phyloP scores from a whole-genome alignment of 2,797 vertebrate genomes.

The Anisognathus igniventris region DNA sequence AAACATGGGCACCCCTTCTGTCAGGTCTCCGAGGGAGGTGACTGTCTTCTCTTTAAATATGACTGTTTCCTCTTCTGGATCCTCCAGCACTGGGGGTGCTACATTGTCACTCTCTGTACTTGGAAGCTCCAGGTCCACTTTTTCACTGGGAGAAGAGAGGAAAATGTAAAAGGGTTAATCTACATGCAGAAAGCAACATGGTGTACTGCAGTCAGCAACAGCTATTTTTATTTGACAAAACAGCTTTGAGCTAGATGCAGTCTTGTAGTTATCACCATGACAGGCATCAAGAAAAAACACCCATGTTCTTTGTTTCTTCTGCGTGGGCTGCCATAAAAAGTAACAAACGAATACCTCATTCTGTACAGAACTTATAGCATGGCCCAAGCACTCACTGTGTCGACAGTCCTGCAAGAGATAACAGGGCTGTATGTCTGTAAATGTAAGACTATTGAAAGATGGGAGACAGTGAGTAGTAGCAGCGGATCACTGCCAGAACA shows the following conservation, averaged over 20 bases:
- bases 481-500: neutral
- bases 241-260: neutral
- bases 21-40: slow-evolving; percentile 85
- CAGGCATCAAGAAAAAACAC: neutral
- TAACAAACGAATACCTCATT: neutral
- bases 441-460: neutral
- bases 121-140: slow-evolving; percentile 89
- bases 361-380: neutral
- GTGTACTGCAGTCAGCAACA: neutral
- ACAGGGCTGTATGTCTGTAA: neutral
- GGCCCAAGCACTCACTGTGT: neutral
- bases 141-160: slow-evolving; percentile 72
- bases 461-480: neutral
- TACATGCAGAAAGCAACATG: neutral
- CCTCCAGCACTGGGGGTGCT: slow-evolving; percentile 47
- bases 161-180: neutral
- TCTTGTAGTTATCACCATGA: neutral
- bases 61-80: slow-evolving; percentile 76
- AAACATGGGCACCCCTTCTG: slow-evolving; percentile 78
- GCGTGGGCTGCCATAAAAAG: neutral
- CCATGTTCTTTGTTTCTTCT: neutral
- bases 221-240: neutral
- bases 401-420: neutral
- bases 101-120: slow-evolving; percentile 68
- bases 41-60: slow-evolving; percentile 93